Evolutionary conservation across 1,140 invertebrate genomes (phyloP), one percentile per base, ranked within the genome.

Genomic region (Cydia amplana): DNA sequence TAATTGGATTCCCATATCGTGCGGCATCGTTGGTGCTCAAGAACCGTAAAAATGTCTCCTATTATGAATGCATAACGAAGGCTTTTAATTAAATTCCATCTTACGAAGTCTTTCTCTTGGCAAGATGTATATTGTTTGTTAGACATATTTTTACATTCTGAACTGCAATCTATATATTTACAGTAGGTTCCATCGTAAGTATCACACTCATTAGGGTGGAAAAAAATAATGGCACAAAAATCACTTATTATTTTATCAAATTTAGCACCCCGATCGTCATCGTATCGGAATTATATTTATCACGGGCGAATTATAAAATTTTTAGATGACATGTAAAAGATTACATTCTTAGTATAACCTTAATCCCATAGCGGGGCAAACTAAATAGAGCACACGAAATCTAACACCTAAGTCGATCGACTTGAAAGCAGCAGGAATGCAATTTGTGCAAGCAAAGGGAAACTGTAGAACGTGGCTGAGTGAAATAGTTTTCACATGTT

Each of bases 21-120:
- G 64, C 12, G 64, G 28, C 64, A 36, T 32, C 65, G 36, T 36
- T 32, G 65, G 28, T 67, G 23, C 64, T 25, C n/a, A 14, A 40
- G 32, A n/a, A n/a, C n/a, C 32, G 32, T 36, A 32, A 70, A 70
- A 70, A 67, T 70, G n/a, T 18, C 25, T 28, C 64, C 2, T 70
- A 70, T 70, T 18, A 36, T 43, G n/a, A 70, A 70, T 70, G 32
- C 32, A 70, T 43, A 36, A 43, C 36, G 65, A 36, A 70, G 32
- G 7, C 28, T 40, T 70, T n/a, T 70, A 70, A 70, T 70, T 70
- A 70, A 70, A 70, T 70, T 70, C 65, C 65, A 36, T 18, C 7
- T 36, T 14, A 70, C 20, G 55, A 23, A 60, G 20, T 23, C 55
- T 60, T 60, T 60, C 51, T 6, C 55, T 20, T 60, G 7, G 55